These are phyloP conservation scores for Ophraella communa DNA, from an alignment of 2,888 invertebrate species.

Conservation along the genomic window DNA sequence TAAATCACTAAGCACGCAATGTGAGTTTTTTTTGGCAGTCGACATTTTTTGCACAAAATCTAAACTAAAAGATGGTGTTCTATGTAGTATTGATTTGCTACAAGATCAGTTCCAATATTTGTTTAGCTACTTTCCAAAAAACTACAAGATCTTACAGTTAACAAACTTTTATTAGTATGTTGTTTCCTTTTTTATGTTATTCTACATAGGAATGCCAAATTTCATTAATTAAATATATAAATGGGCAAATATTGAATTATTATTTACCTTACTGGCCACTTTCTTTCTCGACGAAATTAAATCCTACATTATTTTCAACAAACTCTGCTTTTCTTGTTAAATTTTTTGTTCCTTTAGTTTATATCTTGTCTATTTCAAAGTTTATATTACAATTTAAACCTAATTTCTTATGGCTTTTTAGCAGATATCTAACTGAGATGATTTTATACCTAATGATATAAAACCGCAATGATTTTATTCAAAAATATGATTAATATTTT, in stretches of 20 bases:
- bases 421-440: too few species aligned
- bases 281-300: not conserved
- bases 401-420: too few species aligned
- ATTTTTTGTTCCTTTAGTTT: too few species aligned
- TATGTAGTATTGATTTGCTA: constrained; percentile 41
- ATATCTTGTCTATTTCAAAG: too few species aligned
- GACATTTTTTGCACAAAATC: constrained; percentile 54
- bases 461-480: too few species aligned
- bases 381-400: too few species aligned
- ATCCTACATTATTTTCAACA: too few species aligned
- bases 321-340: too few species aligned
- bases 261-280: not conserved
- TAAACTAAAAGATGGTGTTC: constrained; percentile 51
- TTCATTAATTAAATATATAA: constrained; percentile 12
- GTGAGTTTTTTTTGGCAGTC: constrained; percentile 52
- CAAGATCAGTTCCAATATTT: constrained; percentile 52
- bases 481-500: too few species aligned
- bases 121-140: constrained; percentile 53
- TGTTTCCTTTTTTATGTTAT: constrained; percentile 48
- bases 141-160: constrained; percentile 59
- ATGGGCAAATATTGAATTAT: not conserved
- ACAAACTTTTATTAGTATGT: constrained; percentile 50
- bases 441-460: too few species aligned
- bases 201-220: constrained; percentile 49
- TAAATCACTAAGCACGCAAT: constrained; percentile 55